Conservation (phyloP, 2,797 vertebrate species). For the Pampus argenteus region DNA sequence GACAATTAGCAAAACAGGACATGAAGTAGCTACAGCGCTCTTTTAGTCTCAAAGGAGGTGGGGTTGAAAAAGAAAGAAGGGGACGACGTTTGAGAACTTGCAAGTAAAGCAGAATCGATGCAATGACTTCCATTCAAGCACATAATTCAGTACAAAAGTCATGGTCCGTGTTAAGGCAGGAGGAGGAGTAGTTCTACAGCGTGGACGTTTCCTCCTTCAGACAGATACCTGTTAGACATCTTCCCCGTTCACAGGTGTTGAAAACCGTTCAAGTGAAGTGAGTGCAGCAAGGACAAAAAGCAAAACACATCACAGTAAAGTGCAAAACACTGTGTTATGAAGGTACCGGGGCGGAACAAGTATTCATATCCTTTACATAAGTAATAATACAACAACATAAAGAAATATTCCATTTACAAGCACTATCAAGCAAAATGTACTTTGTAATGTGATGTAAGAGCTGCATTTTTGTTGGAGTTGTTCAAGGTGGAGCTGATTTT, state of each 20-base stretch:
- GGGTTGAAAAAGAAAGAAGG: constrained; percentile 10
- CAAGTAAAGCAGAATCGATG: constrained; percentile 51
- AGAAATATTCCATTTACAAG: not conserved
- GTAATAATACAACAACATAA: not conserved
- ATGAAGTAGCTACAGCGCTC: constrained; percentile 17
- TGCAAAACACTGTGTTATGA: not conserved
- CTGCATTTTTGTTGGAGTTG: not conserved
- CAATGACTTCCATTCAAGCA: constrained; percentile 40
- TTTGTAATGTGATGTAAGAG: not conserved
- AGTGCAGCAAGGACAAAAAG: constrained; percentile 9
- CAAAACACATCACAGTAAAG: constrained; percentile 29
- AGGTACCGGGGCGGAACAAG: not conserved
- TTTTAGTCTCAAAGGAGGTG: constrained; percentile 11
- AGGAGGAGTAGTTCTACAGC: constrained; percentile 38
- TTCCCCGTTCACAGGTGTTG: constrained; percentile 31
- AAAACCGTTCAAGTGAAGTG: constrained; percentile 31
- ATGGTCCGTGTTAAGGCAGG: constrained; percentile 53
- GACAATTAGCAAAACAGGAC: constrained; percentile 52
- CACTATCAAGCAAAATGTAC: no score
- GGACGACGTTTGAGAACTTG: constrained; percentile 29
- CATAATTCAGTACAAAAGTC: constrained; percentile 62
- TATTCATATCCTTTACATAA: not conserved
- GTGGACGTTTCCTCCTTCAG: constrained; percentile 35
- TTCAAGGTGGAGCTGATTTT: not conserved
- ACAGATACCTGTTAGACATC: constrained; percentile 44